phyloP scores from a whole-genome alignment of 2,113 vertebrate genomes.

The Phodopus roborovskii region DNA sequence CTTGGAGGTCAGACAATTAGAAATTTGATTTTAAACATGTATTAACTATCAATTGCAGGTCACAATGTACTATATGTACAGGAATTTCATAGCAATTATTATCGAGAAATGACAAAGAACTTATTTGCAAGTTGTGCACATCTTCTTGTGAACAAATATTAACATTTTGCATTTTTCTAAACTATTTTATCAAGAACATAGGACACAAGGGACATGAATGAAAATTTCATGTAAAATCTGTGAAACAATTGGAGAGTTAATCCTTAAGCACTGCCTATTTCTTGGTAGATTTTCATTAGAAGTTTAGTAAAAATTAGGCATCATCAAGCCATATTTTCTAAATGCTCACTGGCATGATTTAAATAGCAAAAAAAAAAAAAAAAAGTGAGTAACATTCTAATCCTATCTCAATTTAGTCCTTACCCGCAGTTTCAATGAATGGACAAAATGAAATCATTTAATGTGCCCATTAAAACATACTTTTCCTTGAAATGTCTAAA shows the following conservation, averaged over 20 bases:
- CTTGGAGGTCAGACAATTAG: not conserved
- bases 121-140: not conserved
- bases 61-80: not conserved
- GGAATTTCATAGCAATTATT: not conserved
- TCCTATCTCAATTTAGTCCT: not conserved
- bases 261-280: not conserved
- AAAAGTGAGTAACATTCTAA: not conserved
- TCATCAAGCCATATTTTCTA: not conserved
- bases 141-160: not conserved
- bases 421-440: not conserved
- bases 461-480: not conserved
- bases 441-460: not conserved
- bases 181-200: conserved; percentile 44
- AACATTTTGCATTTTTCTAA: not conserved
- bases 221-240: not conserved
- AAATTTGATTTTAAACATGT: not conserved
- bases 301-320: not conserved
- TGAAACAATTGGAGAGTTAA: not conserved
- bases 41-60: not conserved
- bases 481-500: conserved; percentile 47
- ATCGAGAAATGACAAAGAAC: not conserved
- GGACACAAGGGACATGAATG: not conserved
- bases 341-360: not conserved
- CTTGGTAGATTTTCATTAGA: conserved; percentile 5
- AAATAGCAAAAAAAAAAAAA: not conserved